A percentile compares a stretch with the other conserved stretches of the same genome.
phyloP scores from a whole-genome alignment of 2,888 invertebrate genomes.

The Nymphalis polychloros region DNA sequence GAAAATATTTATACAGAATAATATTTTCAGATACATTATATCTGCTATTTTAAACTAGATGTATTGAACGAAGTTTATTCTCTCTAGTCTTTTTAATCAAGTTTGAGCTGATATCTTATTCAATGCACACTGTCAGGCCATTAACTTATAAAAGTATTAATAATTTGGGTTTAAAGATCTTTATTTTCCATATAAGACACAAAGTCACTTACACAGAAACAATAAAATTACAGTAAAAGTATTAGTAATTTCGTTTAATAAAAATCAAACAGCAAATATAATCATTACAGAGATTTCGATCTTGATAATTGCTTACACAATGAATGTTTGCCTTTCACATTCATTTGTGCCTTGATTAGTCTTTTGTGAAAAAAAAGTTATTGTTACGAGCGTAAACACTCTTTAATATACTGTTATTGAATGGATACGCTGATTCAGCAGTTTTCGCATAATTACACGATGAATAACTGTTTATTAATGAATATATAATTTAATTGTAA shows the following conservation, averaged over 20 bases:
- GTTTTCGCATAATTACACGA: conserved; percentile 24
- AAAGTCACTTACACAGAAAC: no score
- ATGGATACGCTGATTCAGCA: conserved; percentile 21
- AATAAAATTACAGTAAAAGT: no score
- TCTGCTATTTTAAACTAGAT: no score
- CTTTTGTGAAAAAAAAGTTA: conserved; percentile 35
- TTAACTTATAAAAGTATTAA: neutral
- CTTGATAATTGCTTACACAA: conserved; percentile 26
- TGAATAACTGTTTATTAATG: conserved; percentile 17
- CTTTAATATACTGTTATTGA: conserved; percentile 19
- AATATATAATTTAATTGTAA: conserved; percentile 2
- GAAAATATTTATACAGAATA: no score
- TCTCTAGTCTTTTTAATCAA: no score
- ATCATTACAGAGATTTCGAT: conserved; percentile 27
- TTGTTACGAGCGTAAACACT: conserved; percentile 24
- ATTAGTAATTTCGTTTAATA: conserved; percentile 3
- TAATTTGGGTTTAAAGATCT: no score
- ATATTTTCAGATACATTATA: no score
- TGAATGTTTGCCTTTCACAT: conserved; percentile 30
- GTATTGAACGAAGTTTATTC: no score
- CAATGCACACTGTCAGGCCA: no score
- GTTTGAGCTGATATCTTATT: no score
- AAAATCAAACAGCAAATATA: conserved; percentile 14
- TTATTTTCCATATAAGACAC: no score
- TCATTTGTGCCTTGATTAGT: conserved; percentile 35